Evolutionary conservation across 2,888 invertebrate genomes (phyloP).

Genomic region (Psylliodes chrysocephalus): DNA sequence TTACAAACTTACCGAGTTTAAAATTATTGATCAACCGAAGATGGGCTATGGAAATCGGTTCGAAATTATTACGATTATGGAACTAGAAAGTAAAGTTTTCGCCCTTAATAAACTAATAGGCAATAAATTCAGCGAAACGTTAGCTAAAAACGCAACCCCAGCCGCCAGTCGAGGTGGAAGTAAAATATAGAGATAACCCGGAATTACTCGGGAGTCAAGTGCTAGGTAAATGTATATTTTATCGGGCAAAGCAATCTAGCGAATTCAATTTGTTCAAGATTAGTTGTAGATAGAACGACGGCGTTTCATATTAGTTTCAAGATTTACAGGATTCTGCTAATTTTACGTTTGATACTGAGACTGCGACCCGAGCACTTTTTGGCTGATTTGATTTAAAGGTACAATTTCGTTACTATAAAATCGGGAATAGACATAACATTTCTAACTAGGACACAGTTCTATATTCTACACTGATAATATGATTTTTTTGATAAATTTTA

Average conservation of each 20-base stretch:
- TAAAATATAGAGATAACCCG: conserved; percentile 53
- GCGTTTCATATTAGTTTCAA: conserved; percentile 54
- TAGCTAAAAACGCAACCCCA: conserved; percentile 43
- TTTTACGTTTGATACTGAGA: conserved; percentile 45
- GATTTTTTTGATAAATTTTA: too few species aligned
- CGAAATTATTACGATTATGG: conserved; percentile 5
- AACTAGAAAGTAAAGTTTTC: conserved; percentile 22
- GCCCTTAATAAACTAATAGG: conserved; percentile 38
- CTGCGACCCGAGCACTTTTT: conserved; percentile 1
- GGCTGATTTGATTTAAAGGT: not conserved
- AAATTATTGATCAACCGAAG: conserved; percentile 1
- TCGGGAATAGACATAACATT: too few species aligned
- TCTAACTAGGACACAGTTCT: too few species aligned
- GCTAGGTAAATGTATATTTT: conserved; percentile 64
- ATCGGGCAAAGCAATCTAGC: conserved; percentile 64
- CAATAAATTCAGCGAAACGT: conserved; percentile 40
- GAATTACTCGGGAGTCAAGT: conserved; percentile 59
- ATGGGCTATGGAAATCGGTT: conserved; percentile 13
- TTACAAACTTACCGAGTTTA: too few species aligned
- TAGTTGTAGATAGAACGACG: conserved; percentile 59
- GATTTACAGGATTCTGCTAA: conserved; percentile 52
- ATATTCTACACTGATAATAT: too few species aligned
- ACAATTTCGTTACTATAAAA: too few species aligned
- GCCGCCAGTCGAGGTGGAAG: conserved; percentile 44
- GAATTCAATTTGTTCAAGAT: conserved; percentile 65